Evolutionary conservation across 2,113 vertebrate genomes (phyloP).

Genomic region (Myiozetetes cayanensis): DNA sequence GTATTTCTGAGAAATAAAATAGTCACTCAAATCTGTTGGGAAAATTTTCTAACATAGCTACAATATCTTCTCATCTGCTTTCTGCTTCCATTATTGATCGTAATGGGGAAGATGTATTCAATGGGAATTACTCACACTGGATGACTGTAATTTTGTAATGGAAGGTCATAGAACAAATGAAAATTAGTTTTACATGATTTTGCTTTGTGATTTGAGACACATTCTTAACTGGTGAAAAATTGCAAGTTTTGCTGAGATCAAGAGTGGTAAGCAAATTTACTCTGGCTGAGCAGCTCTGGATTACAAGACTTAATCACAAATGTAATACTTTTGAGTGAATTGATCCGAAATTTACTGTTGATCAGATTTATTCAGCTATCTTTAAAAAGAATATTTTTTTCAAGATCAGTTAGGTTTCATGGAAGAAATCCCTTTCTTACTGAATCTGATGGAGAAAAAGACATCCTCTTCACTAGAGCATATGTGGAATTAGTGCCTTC

Average conservation of each 20-base stretch:
- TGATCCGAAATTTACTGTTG: neutral
- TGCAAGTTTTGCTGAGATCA: neutral
- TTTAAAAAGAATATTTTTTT: neutral
- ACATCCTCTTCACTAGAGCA: neutral
- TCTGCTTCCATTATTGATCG: neutral
- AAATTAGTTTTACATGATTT: neutral
- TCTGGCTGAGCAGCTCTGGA: neutral
- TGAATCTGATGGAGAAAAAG: neutral
- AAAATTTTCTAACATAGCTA: neutral
- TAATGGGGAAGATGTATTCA: constrained; percentile 9
- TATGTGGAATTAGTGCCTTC: neutral
- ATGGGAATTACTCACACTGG: neutral
- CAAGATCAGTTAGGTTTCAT: neutral
- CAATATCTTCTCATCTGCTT: neutral
- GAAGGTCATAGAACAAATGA: constrained; percentile 14
- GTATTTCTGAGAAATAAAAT: constrained; percentile 14
- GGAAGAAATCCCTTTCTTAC: neutral
- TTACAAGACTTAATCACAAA: neutral
- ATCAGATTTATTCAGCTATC: neutral
- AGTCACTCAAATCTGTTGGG: neutral
- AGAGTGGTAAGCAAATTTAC: neutral
- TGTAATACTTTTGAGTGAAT: neutral
- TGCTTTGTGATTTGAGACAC: neutral
- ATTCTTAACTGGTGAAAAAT: neutral
- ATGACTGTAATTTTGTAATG: neutral